Base-by-base conservation (phyloP, 2,797 vertebrate genomes). In the Delichon dasypus region DNA sequence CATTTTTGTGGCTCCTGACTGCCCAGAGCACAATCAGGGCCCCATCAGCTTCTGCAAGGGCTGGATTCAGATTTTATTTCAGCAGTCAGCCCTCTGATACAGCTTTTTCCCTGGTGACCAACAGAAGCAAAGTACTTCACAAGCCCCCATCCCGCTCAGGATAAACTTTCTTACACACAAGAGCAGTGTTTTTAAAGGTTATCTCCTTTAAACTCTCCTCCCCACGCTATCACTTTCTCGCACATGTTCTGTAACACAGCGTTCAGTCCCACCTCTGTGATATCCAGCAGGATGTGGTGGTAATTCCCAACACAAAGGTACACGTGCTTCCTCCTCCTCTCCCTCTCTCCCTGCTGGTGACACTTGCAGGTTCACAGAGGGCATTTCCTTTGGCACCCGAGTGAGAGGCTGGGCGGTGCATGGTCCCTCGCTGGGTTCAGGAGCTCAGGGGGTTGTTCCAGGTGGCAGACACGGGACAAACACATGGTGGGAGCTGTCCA, bases 111-210 rank as follows among this genome's bases (percentile, higher is more conserved):
- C 32, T 95, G 20, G 29, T 72, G 61, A 85, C 55, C 44, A 47
- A 16, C 32, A 9, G 30, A 73, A 79, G 22, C 13, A 34, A 83
- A 82, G 19, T 4, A 38, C 44, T 58, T 68, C 72, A 72, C 29
- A 53, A 61, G 32, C 48, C 2, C 38, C 50, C 44, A 38, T 77
- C 51, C 53, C 38, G 32, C 34, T 62, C 86, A 86, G 80, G 65
- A 58, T 36, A 62, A 93, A 81, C 75, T 95, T 93, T 68, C 73
- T 89, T 50, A 81, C 77, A 47, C 32, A 29, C 88, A 65, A 36
- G 78, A 76, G 50, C 18, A 25, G 53, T 16, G 34, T 78, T 94
- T 78, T 66, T 68, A 80, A 90, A 73, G 91, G 64, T 75, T 81
- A 14, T 47, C 16, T 27, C 32, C 22, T 81, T 54, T 74, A 60